Evolutionary conservation across 2,888 invertebrate genomes (phyloP), one percentile per base, ranked within the genome.

Genomic region (Pachycephus smyrnensis): DNA sequence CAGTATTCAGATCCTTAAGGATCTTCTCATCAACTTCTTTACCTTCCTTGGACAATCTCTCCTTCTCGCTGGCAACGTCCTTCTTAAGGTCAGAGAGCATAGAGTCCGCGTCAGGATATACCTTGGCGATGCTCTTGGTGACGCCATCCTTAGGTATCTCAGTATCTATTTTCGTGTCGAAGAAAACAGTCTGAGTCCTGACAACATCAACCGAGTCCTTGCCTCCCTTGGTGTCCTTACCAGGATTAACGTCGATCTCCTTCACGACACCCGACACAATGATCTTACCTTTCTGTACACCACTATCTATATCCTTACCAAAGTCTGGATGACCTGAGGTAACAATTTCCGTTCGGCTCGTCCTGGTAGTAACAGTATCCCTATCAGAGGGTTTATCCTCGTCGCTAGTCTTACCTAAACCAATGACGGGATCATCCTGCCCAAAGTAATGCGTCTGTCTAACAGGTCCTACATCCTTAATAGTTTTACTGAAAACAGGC

Each of bases 21-120:
- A 92, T 92, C 68, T 93, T 90, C 86, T 94, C 93, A 15, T 93
- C 93, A 40, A 93, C 89, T 86, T 93, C 94, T 83, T 92, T 93
- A 37, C 93, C 93, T 80, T 93, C 94, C 76, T 91, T 93, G 0
- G 93, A 93, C 55, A 93, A 90, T 35, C 93, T 93, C 40, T 94
- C 93, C 84, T 93, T 93, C 81, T 93, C 92, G 36, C 87, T 89
- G 9, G 79, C 69, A 12, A 76, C 77, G 40, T 75, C 76, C 69
- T 81, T 80, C 73, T 77, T 82, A n/a, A 76, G 75, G 35, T 76
- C 71, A 75, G 82, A 81, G 81, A 81, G 73, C 85, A 84, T 84
- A 80, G 81, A 79, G 35, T 73, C 82, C 77, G 82, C 81, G 80
- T 84, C 84, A 79, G 80, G 76, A 76, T 79, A 83, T 81, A 85